phyloP scores from a whole-genome alignment of 2,888 invertebrate species.

The Rotaria magnacalcarata region DNA sequence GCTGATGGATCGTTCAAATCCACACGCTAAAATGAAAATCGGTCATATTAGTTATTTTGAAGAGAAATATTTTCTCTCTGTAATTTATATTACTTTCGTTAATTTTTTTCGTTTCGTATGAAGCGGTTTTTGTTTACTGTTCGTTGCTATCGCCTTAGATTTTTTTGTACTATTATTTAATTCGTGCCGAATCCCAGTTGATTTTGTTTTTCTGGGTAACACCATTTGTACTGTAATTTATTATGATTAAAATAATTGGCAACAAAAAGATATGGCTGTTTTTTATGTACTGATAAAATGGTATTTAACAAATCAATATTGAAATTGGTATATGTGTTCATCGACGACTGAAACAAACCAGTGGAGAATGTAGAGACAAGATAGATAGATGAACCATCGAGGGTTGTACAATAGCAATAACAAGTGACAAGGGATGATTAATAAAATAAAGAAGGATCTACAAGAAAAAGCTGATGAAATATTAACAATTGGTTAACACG shows the following conservation, averaged over 20 bases:
- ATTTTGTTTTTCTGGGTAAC: slow-evolving; percentile 2
- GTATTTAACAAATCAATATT: neutral
- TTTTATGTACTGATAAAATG: neutral
- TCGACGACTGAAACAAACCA: neutral
- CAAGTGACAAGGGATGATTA: neutral
- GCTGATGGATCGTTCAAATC: neutral
- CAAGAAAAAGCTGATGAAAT: neutral
- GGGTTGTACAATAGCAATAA: neutral
- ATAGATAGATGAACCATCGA: neutral
- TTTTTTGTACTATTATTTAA: neutral
- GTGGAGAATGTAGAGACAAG: neutral
- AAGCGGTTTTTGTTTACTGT: neutral
- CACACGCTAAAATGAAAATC: neutral
- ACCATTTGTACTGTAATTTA: neutral
- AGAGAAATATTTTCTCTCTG: no score
- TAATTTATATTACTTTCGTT: neutral
- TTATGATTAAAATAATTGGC: neutral
- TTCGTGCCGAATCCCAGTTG: neutral
- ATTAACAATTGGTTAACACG: neutral
- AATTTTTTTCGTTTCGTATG: slow-evolving; percentile 9
- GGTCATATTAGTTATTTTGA: no score
- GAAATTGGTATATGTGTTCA: neutral
- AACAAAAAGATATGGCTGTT: neutral
- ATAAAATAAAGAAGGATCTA: neutral
- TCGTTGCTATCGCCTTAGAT: neutral